phyloP scores from a whole-genome alignment of 2,797 vertebrate genomes.

The Girardinus metallicus region DNA sequence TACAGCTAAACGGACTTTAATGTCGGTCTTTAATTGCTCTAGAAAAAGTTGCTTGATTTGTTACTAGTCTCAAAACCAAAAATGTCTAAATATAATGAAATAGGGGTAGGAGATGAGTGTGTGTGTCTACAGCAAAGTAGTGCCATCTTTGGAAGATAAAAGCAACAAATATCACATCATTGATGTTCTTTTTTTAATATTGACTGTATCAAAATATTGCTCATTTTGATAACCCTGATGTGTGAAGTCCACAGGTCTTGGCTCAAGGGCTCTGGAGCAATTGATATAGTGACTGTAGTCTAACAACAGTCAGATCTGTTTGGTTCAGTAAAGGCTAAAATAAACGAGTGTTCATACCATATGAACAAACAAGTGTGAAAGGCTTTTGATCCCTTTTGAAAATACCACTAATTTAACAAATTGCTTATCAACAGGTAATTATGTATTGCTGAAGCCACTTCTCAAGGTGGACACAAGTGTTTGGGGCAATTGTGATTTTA shows the following conservation, averaged over 20 bases:
- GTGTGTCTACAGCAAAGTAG: neutral
- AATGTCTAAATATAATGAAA: neutral
- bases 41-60: neutral
- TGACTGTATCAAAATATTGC: neutral
- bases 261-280: slow-evolving; percentile 15
- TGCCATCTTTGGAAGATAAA: neutral
- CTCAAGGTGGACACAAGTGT: slow-evolving; percentile 36
- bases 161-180: neutral
- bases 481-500: slow-evolving; percentile 17
- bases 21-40: neutral
- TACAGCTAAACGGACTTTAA: neutral
- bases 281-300: slow-evolving; percentile 9
- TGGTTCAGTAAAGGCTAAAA: slow-evolving; percentile 35
- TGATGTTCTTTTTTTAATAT: neutral
- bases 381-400: slow-evolving; percentile 45
- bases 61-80: neutral
- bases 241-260: slow-evolving; percentile 47
- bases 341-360: slow-evolving; percentile 55
- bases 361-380: slow-evolving; percentile 57
- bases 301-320: slow-evolving; percentile 43
- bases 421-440: slow-evolving; percentile 73
- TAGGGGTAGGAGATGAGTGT: neutral
- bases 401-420: slow-evolving; percentile 70
- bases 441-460: slow-evolving; percentile 54
- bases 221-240: neutral